Conservation (phyloP, 2,888 invertebrate genomes). For the Incurvaria masculella region DNA sequence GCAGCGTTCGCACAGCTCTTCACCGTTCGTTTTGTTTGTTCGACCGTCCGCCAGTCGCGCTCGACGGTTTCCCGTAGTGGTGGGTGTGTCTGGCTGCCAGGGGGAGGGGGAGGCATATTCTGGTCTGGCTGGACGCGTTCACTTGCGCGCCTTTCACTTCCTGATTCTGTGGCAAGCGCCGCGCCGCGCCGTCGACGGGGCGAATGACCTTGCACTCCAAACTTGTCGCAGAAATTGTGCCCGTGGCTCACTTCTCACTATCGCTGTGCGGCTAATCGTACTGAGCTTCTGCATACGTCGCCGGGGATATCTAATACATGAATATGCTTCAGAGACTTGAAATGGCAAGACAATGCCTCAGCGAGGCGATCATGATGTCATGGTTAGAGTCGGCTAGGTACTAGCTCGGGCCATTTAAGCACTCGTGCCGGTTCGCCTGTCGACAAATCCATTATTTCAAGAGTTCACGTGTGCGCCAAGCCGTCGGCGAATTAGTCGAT, state of each 20-base stretch:
- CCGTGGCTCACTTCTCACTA: not conserved
- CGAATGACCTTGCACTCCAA: not conserved
- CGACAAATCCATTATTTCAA: not conserved
- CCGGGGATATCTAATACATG: no score
- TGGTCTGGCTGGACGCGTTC: slow-evolving; percentile 36
- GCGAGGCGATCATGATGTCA: no score
- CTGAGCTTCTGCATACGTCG: no score
- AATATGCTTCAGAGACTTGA: no score
- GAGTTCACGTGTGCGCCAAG: not conserved
- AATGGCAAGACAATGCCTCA: no score
- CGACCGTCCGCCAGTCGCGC: not conserved
- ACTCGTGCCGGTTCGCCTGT: no score
- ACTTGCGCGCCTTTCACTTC: slow-evolving; percentile 50
- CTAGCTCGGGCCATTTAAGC: no score
- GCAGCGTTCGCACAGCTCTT: not conserved
- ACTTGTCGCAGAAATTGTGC: not conserved
- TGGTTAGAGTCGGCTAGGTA: no score
- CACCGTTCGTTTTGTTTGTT: not conserved
- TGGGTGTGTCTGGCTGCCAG: slow-evolving; percentile 21
- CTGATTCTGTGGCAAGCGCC: slow-evolving; percentile 50
- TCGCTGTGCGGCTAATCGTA: no score
- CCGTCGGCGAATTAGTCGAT: no score
- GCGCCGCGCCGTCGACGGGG: slow-evolving; percentile 30
- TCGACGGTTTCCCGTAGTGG: not conserved
- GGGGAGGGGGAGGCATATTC: no score